phyloP scores from a whole-genome alignment of 2,888 invertebrate genomes.

The Adelphocoris suturalis region DNA sequence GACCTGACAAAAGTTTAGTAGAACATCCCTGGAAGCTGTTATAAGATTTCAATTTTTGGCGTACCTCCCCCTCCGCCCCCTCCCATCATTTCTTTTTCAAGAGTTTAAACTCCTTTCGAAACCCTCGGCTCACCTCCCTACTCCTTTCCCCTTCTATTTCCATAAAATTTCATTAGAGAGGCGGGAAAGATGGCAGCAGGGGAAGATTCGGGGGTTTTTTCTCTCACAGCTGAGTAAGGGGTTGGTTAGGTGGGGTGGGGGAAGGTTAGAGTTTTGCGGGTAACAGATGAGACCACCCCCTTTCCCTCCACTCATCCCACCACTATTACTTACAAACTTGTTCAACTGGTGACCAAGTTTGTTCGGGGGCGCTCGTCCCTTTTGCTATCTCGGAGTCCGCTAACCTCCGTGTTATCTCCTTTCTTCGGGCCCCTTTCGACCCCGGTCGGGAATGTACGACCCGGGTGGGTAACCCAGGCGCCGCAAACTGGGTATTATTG shows the following conservation, averaged over 20 bases:
- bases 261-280: slow-evolving; percentile 23
- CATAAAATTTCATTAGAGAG: slow-evolving; percentile 59
- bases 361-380: slow-evolving; percentile 16
- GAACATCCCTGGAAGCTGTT: slow-evolving; percentile 48
- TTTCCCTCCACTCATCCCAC: neutral
- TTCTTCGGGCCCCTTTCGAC: slow-evolving; percentile 7
- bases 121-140: neutral
- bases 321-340: slow-evolving; percentile 64
- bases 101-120: slow-evolving; percentile 43
- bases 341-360: slow-evolving; percentile 67
- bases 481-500: neutral
- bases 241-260: neutral
- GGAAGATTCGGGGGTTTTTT: neutral
- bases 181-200: neutral
- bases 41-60: slow-evolving; percentile 55
- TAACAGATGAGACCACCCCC: slow-evolving; percentile 49
- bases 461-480: neutral
- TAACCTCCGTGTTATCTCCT: slow-evolving; percentile 28
- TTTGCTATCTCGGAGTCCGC: slow-evolving; percentile 21
- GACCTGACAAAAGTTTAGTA: slow-evolving; percentile 13
- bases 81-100: slow-evolving; percentile 29
- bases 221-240: neutral
- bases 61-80: neutral
- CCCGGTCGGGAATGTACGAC: neutral
- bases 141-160: slow-evolving; percentile 15